phyloP scores from a whole-genome alignment of 2,113 vertebrate species.

The Channa maculata region DNA sequence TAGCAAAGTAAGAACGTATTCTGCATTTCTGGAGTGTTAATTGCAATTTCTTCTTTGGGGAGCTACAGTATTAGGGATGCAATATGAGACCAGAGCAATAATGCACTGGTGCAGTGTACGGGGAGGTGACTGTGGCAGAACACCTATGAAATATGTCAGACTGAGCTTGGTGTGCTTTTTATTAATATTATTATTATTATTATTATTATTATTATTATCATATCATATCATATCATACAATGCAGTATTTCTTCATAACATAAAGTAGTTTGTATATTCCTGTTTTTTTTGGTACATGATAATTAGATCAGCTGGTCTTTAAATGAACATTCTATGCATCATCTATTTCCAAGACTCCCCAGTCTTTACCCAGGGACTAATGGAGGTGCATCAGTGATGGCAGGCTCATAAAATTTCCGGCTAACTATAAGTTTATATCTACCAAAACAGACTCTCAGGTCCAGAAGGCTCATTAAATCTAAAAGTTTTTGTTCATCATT shows the following conservation, averaged over 20 bases:
- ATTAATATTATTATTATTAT: not conserved
- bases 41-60: slow-evolving; percentile 19
- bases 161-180: too few species aligned
- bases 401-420: slow-evolving; percentile 13
- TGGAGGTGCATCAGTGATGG: slow-evolving; percentile 22
- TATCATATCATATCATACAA: not conserved
- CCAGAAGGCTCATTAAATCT: slow-evolving; percentile 48
- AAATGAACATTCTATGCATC: slow-evolving; percentile 6
- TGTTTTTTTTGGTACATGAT: not conserved
- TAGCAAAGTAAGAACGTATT: too few species aligned
- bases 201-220: too few species aligned
- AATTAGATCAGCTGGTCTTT: slow-evolving; percentile 7
- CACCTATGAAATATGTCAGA: slow-evolving; percentile 1
- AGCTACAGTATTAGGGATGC: slow-evolving; percentile 6
- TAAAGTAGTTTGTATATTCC: not conserved
- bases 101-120: not conserved
- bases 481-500: slow-evolving; percentile 49
- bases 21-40: too few species aligned
- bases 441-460: slow-evolving; percentile 26
- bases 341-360: not conserved
- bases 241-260: not conserved
- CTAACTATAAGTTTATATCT: slow-evolving; percentile 31
- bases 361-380: slow-evolving; percentile 16
- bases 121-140: slow-evolving; percentile 2
- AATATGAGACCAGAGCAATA: not conserved